Base-by-base conservation (phyloP, 2,888 invertebrate genomes). In the Synergus japonicus region DNA sequence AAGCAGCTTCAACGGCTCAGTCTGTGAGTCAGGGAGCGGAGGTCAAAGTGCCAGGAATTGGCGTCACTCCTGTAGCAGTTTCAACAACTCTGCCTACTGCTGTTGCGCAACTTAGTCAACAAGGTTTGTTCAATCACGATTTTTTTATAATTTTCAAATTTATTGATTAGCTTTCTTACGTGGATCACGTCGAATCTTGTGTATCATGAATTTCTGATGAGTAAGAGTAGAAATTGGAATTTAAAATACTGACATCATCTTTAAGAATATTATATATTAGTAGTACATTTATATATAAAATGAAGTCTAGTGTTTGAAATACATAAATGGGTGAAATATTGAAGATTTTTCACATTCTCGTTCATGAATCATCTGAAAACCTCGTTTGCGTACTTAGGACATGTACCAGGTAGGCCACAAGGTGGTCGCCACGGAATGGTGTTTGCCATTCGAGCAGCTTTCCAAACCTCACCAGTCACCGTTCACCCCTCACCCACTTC, bases 401-500 rank as follows among this genome's bases (percentile, higher is more conserved):
- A 94, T 92, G 93, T 94, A 93, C 94, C 94, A 92, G 94, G 94
- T 92, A 94, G 94, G 93, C 94, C 94, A 93, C 93, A 93, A 92
- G 94, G 94, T 90, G 94, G 94, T 93, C 94, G 94, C 91, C 94
- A 94, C 93, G 94, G 94, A 92, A 94, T 94, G 94, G 94, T 94
- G 91, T 94, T 94, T 93, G 94, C 93, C 93, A 93, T 93, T 91
- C 92, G 93, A 87, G 88, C 91, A 84, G 90, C 92, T 85, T 90
- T 91, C 86, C 91, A 91, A 85, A 88, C 90, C 87, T 89, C 91
- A 88, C 87, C 91, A 89, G 89, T 90, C 89, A 91, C 90, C 85
- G 88, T 86, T 91, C 90, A 92, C 88, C 89, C 91, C 88, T 89
- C 91, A 91, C 90, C 91, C 88, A 90, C 90, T 88, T 89, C 91